A percentile compares a stretch with the other conserved stretches of the same genome.
These are phyloP conservation scores for Microctonus aethiopoides DNA, from an alignment of 2,888 invertebrate species.

Conservation along the genomic window DNA sequence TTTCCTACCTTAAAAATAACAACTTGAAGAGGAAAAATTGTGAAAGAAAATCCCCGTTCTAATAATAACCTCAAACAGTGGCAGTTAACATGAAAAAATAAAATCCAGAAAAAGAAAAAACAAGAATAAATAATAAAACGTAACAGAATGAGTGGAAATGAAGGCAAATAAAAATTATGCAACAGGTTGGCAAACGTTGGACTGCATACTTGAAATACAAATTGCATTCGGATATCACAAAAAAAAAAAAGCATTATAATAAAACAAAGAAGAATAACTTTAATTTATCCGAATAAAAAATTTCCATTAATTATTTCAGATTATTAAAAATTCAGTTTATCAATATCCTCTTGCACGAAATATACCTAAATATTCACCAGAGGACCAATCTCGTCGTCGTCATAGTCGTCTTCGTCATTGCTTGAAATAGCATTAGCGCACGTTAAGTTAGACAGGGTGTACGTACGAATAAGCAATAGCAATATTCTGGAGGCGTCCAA, in stretches of 20 bases:
- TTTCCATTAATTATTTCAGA: too few relatives aligned
- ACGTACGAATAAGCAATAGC: not conserved
- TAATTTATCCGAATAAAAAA: too few relatives aligned
- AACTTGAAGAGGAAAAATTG: too few relatives aligned
- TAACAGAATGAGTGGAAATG: too few relatives aligned
- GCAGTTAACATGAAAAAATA: not conserved
- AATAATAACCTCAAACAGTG: not conserved
- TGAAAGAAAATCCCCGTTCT: too few relatives aligned
- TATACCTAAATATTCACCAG: not conserved
- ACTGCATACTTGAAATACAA: not conserved
- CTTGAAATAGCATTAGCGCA: not conserved
- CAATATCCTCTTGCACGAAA: not conserved
- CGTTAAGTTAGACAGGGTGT: too few relatives aligned
- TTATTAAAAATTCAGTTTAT: not conserved
- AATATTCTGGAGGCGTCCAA: not conserved
- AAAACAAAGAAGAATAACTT: too few relatives aligned
- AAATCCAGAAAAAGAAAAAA: not conserved
- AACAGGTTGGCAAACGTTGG: conserved; percentile 14
- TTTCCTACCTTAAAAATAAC: too few relatives aligned
- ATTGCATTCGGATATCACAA: not conserved
- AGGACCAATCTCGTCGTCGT: too few relatives aligned
- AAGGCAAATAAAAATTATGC: not conserved
- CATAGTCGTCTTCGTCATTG: not conserved
- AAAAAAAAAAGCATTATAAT: not conserved
- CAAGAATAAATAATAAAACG: not conserved